Evolutionary conservation across 2,888 invertebrate genomes (phyloP).

Genomic region (Dioctria linearis): DNA sequence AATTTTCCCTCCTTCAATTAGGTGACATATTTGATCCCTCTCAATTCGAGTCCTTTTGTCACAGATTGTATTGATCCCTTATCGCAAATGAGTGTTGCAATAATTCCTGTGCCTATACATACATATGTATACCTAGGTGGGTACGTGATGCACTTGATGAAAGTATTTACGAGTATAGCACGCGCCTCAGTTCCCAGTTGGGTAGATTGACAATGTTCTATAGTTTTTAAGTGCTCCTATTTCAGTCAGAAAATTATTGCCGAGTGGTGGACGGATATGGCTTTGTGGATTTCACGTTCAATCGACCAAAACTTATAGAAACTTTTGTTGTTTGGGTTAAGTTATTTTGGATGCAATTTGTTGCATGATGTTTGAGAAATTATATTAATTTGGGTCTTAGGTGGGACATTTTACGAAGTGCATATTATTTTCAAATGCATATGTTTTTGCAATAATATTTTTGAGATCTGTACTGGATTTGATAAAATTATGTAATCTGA

Average conservation of each 20-base stretch:
- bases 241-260: constrained; percentile 13
- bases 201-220: neutral
- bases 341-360: no score
- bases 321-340: no score
- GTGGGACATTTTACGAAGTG: no score
- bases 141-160: neutral
- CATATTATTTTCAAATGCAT: no score
- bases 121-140: neutral
- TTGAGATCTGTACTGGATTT: no score
- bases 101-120: constrained; percentile 2
- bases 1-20: constrained; percentile 51
- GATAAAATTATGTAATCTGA: no score
- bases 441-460: no score
- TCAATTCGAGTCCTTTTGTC: constrained; percentile 28
- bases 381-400: no score
- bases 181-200: neutral
- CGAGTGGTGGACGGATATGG: constrained; percentile 1
- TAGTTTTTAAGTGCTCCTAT: constrained; percentile 24
- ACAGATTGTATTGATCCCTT: constrained; percentile 38
- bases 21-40: constrained; percentile 32
- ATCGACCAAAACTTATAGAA: constrained; percentile 14
- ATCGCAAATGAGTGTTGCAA: constrained; percentile 25
- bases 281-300: constrained; percentile 12
- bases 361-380: no score
- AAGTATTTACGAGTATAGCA: constrained; percentile 13